A percentile compares a stretch with the other conserved stretches of the same genome.
These are phyloP conservation scores for Cephalotes varians DNA, from an alignment of 2,888 invertebrate species.

Conservation along the genomic window DNA sequence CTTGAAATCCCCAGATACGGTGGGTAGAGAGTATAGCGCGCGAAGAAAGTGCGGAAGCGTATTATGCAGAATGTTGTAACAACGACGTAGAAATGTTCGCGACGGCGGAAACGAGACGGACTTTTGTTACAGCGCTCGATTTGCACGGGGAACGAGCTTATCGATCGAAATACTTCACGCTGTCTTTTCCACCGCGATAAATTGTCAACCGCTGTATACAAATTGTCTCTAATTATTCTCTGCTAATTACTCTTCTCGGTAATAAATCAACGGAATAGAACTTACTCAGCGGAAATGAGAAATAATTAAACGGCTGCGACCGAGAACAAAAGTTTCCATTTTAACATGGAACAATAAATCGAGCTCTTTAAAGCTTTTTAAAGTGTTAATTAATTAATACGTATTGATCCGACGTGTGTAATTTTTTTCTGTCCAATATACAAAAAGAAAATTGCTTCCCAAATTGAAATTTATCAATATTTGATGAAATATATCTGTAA, in stretches of 20 bases:
- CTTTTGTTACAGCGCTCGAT: background rate
- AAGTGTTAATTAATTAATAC: conserved; percentile 22
- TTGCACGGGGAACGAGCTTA: conserved; percentile 8
- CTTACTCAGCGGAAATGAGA: conserved; percentile 14
- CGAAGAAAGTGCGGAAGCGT: conserved; percentile 14
- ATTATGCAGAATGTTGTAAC: conserved; percentile 18
- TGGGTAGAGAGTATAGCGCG: background rate
- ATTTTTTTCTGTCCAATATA: background rate
- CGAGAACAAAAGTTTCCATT: conserved; percentile 2
- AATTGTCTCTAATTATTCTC: conserved; percentile 38
- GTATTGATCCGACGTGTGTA: background rate
- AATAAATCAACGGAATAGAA: conserved; percentile 30
- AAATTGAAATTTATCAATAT: background rate
- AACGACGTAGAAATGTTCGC: background rate
- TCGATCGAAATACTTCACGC: conserved; percentile 24
- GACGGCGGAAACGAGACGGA: conserved; percentile 6
- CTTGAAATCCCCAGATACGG: conserved; percentile 20
- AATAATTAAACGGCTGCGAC: conserved; percentile 30
- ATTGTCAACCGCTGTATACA: conserved; percentile 22
- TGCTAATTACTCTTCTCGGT: conserved; percentile 17
- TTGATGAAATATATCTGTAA: background rate
- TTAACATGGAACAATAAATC: background rate
- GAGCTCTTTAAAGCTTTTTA: background rate
- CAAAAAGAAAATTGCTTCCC: background rate
- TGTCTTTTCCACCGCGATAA: conserved; percentile 13